phyloP scores from a whole-genome alignment of 2,888 invertebrate species.

The Drosophila barbarae region DNA sequence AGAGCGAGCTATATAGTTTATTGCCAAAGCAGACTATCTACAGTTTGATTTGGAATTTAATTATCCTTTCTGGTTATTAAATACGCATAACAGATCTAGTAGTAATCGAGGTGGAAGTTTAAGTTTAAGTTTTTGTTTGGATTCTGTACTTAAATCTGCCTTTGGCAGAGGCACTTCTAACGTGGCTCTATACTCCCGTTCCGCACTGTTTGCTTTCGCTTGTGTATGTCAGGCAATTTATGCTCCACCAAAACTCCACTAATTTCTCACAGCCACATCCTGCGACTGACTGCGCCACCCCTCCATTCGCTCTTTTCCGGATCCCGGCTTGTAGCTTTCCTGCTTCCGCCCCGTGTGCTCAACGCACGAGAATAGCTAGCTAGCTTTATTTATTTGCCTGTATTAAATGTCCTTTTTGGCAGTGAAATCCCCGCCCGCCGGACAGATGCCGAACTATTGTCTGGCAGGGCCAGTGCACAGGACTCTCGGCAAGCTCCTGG shows the following conservation, averaged over 20 bases:
- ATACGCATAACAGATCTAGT: background rate
- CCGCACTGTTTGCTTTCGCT: constrained; percentile 9
- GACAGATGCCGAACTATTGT: constrained; percentile 16
- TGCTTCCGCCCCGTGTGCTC: constrained; percentile 52
- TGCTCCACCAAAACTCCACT: constrained; percentile 64
- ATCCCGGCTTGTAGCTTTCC: constrained; percentile 33
- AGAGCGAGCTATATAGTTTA: background rate
- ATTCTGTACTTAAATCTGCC: background rate
- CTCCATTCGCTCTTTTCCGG: constrained; percentile 8
- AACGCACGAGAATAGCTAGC: constrained; percentile 16
- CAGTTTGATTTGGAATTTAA: background rate
- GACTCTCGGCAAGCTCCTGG: constrained; percentile 8
- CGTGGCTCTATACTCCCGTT: background rate
- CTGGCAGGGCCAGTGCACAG: constrained; percentile 1
- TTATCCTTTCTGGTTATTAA: background rate
- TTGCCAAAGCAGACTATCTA: background rate
- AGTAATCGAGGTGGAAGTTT: background rate
- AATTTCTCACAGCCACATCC: constrained; percentile 55
- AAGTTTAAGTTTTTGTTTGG: background rate
- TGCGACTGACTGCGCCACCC: constrained; percentile 29
- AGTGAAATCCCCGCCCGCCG: constrained; percentile 10
- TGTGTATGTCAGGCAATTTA: constrained; percentile 52
- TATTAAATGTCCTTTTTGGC: constrained; percentile 62
- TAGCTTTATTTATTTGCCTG: constrained; percentile 65
- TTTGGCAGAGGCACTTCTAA: background rate